A percentile compares a stretch with the other conserved stretches of the same genome.
Conservation (phyloP, 2,797 vertebrate species). For the Pipistrellus kuhlii region DNA sequence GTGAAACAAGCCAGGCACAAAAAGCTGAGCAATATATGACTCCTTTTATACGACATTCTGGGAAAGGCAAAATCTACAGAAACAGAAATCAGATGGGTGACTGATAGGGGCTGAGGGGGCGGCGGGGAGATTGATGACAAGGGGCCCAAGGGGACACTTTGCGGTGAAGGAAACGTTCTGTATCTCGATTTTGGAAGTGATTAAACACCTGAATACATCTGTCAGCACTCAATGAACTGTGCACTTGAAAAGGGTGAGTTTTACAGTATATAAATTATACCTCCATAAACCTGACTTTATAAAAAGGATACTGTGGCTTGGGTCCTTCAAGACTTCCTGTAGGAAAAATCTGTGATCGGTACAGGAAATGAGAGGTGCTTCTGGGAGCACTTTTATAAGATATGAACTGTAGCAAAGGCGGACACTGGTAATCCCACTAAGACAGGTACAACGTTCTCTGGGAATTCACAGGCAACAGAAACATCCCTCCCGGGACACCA, state of each 20-base stretch:
- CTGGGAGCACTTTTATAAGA: conserved; percentile 26
- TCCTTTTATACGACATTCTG: background rate
- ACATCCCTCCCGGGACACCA: background rate
- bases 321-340: background rate
- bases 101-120: background rate
- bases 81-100: conserved; percentile 18
- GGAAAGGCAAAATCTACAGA: conserved; percentile 24
- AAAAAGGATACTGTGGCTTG: conserved; percentile 24
- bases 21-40: background rate
- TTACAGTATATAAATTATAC: conserved; percentile 31
- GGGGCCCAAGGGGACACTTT: background rate
- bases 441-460: conserved; percentile 22
- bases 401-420: conserved; percentile 42
- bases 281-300: conserved; percentile 7
- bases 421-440: background rate
- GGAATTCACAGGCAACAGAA: conserved; percentile 17
- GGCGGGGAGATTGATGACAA: background rate
- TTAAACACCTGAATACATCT: background rate
- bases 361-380: conserved; percentile 17
- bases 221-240: background rate
- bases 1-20: conserved; percentile 53
- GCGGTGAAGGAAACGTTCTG: background rate
- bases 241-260: background rate
- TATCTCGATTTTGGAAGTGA: background rate
- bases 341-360: conserved; percentile 41